phyloP scores from a whole-genome alignment of 1,140 invertebrate genomes.

The Apolygus lucorum region DNA sequence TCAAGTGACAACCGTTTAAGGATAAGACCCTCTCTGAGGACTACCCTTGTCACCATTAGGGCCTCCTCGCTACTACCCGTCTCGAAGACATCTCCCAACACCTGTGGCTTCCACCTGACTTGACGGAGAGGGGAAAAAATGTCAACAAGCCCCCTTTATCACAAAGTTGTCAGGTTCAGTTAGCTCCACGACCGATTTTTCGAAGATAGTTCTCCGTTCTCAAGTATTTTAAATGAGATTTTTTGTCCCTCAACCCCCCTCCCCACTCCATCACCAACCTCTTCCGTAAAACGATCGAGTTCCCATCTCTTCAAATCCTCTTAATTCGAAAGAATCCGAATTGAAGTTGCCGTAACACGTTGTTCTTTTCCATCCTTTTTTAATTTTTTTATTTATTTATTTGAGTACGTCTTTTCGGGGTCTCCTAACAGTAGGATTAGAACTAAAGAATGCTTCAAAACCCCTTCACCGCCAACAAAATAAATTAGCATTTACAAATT shows the following conservation, averaged over 20 bases:
- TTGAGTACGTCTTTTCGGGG: neutral
- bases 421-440: neutral
- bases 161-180: constrained; percentile 5
- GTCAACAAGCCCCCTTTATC: constrained; percentile 12
- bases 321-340: neutral
- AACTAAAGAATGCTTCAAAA: neutral
- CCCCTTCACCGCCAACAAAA: neutral
- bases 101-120: constrained; percentile 16
- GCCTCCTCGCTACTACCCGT: constrained; percentile 4
- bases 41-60: constrained; percentile 16
- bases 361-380: neutral
- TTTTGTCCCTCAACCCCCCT: no score
- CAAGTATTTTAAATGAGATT: constrained; percentile 2
- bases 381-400: no score
- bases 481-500: neutral
- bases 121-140: constrained; percentile 1
- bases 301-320: neutral
- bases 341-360: neutral
- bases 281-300: neutral
- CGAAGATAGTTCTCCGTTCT: neutral
- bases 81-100: neutral
- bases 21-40: neutral
- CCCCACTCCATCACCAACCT: neutral
- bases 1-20: constrained; percentile 16
- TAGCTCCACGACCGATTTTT: neutral